Evolutionary conservation across 1,140 invertebrate genomes (phyloP).

Genomic region (Lepidurus apus): DNA sequence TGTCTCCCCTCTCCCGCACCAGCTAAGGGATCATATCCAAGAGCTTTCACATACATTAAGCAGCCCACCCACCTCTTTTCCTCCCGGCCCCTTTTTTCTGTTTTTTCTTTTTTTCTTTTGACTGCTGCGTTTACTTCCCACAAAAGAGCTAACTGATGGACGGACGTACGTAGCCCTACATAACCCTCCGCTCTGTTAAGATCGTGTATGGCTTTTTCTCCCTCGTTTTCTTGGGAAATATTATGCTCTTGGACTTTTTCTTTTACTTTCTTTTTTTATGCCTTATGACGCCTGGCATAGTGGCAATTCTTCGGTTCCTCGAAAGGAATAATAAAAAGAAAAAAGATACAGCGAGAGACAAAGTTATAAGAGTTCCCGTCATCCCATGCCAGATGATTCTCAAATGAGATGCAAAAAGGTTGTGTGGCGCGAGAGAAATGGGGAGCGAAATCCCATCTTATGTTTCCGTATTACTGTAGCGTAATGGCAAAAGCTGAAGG

Average conservation of each 20-base stretch:
- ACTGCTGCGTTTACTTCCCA: too few relatives aligned
- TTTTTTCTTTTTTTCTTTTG: background rate
- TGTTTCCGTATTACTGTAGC: background rate
- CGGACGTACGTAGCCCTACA: too few relatives aligned
- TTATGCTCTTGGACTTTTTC: background rate
- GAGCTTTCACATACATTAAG: background rate
- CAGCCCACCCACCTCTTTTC: background rate
- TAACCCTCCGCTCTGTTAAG: too few relatives aligned
- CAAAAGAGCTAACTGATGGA: too few relatives aligned
- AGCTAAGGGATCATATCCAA: background rate
- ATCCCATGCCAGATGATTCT: background rate
- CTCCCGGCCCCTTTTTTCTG: background rate
- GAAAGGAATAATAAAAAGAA: background rate
- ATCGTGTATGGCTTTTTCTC: background rate
- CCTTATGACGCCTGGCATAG: background rate
- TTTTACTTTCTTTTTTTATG: background rate
- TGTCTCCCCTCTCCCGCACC: background rate
- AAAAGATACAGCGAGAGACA: background rate
- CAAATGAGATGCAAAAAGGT: conserved; percentile 22
- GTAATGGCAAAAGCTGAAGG: background rate
- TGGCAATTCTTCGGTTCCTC: background rate
- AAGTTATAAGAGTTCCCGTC: background rate
- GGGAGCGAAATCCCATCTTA: background rate
- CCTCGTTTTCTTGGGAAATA: background rate
- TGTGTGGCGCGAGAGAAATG: background rate